These are phyloP conservation scores for Virgularia gustaviana DNA, from an alignment of 92 coral and sea anemone species.

Conservation along the genomic window DNA sequence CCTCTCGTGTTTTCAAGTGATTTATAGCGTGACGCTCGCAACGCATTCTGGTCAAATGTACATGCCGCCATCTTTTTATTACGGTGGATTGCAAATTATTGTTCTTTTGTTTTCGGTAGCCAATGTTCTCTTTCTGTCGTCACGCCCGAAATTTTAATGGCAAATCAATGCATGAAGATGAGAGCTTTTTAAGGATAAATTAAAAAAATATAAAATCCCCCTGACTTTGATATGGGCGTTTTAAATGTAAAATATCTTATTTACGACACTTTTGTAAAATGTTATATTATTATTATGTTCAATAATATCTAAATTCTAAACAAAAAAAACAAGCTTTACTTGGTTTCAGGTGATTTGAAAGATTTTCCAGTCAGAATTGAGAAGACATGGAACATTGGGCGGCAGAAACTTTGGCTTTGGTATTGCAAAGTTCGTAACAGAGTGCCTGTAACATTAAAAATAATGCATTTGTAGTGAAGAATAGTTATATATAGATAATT, in stretches of 20 bases:
- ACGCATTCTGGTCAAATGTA: neutral
- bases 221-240: no score
- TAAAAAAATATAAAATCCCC: no score
- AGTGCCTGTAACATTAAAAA: slow-evolving; percentile 48
- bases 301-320: no score
- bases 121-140: neutral
- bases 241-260: no score
- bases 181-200: no score
- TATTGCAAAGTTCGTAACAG: slow-evolving; percentile 83
- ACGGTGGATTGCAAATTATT: neutral
- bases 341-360: neutral
- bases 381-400: slow-evolving; percentile 73
- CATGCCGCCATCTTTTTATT: neutral
- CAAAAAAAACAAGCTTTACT: no score
- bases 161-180: neutral
- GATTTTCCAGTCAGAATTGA: slow-evolving; percentile 65
- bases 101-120: neutral
- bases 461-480: neutral
- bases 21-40: neutral
- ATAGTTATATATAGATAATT: neutral
- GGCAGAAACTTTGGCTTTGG: slow-evolving; percentile 77
- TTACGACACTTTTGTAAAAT: no score
- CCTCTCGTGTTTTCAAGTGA: neutral
- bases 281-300: no score
- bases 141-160: neutral